Evolutionary conservation across 2,797 vertebrate species (phyloP).

Genomic region (Glossophaga mutica): DNA sequence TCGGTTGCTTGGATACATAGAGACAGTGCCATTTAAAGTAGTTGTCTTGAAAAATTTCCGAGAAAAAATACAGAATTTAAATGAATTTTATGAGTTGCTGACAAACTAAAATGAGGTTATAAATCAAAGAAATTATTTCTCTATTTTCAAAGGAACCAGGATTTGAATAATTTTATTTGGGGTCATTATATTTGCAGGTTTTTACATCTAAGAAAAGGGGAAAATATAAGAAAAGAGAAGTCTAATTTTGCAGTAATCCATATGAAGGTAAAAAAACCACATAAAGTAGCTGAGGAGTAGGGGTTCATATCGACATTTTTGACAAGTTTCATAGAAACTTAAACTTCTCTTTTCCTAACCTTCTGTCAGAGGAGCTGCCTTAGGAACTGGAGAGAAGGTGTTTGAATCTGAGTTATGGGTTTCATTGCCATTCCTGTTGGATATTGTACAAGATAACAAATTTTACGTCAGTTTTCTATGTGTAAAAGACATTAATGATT

Average conservation of each 20-base stretch:
- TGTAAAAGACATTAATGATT: background rate
- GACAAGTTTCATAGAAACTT: background rate
- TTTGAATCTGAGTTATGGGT: background rate
- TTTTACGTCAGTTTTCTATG: background rate
- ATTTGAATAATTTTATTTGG: background rate
- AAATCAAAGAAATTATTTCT: background rate
- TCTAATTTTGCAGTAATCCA: background rate
- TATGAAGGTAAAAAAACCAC: background rate
- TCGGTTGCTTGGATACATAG: background rate
- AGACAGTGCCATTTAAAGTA: background rate
- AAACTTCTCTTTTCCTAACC: background rate
- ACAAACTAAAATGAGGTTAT: background rate
- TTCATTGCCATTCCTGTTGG: background rate
- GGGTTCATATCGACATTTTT: background rate
- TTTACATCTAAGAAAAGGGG: background rate
- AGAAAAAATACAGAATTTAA: slow-evolving; percentile 12
- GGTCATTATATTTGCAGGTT: background rate
- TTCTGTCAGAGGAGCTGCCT: background rate
- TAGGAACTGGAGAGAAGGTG: background rate
- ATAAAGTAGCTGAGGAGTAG: background rate
- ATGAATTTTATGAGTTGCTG: slow-evolving; percentile 10
- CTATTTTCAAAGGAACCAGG: background rate
- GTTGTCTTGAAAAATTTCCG: background rate
- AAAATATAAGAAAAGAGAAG: background rate
- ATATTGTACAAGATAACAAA: background rate